A percentile compares a stretch with the other conserved stretches of the same genome.
phyloP scores from a whole-genome alignment of 2,888 invertebrate genomes.

The Polydrusus tereticollis region DNA sequence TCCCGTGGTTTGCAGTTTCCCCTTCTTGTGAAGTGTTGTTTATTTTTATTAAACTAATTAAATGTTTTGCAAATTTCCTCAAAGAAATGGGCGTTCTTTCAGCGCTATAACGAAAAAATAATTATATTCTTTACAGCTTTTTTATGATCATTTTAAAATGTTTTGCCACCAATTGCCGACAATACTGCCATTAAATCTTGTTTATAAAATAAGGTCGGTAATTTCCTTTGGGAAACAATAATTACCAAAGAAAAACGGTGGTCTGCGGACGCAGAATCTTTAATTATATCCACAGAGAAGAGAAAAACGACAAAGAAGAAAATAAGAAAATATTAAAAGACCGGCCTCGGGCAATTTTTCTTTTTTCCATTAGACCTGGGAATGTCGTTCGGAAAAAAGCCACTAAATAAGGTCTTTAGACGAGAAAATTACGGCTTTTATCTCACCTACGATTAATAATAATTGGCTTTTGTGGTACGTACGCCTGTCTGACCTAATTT shows the following conservation, averaged over 20 bases:
- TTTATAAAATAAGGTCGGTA: conserved; percentile 18
- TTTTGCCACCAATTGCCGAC: conserved; percentile 1
- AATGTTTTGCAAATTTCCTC: too few relatives aligned
- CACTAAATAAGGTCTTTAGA: conserved; percentile 40
- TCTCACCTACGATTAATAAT: conserved; percentile 44
- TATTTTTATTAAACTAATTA: too few relatives aligned
- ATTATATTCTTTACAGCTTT: not conserved
- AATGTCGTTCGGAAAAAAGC: conserved; percentile 31
- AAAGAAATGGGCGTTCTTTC: not conserved
- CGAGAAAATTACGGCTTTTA: conserved; percentile 40
- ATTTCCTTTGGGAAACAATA: conserved; percentile 19
- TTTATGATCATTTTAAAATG: not conserved
- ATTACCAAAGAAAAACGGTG: conserved; percentile 8
- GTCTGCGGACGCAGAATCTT: not conserved
- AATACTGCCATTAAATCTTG: not conserved
- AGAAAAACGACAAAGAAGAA: not conserved
- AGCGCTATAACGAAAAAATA: not conserved
- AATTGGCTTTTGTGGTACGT: conserved; percentile 27
- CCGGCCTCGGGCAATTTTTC: conserved; percentile 8
- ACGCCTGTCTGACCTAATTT: conserved; percentile 43
- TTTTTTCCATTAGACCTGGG: conserved; percentile 26
- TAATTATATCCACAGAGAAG: conserved; percentile 12
- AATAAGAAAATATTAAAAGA: conserved; percentile 14
- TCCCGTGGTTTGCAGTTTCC: too few relatives aligned
- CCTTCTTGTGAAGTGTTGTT: too few relatives aligned